Conservation (phyloP, 2,888 invertebrate species). For the Thecocarcelia acutangulata region DNA sequence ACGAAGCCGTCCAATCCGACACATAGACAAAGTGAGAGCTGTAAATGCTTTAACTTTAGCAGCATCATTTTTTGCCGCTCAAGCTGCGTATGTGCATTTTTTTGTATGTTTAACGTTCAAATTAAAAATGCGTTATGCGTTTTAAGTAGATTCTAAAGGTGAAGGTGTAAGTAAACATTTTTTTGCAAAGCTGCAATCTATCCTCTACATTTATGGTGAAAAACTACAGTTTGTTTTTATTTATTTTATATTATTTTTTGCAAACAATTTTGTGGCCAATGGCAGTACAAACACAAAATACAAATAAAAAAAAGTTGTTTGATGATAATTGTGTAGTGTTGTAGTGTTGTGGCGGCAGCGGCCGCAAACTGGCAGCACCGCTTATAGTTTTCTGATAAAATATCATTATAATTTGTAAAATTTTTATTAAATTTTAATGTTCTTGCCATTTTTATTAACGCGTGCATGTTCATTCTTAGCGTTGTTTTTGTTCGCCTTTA, state of each 20-base stretch:
- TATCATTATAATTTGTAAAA: constrained; percentile 68
- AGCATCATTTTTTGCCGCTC: constrained; percentile 43
- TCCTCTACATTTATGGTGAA: constrained; percentile 53
- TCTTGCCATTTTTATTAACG: constrained; percentile 59
- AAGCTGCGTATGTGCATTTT: constrained; percentile 19
- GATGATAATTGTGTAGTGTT: constrained; percentile 43
- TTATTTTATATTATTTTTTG: constrained; percentile 20
- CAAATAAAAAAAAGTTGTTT: constrained; percentile 37
- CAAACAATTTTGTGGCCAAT: constrained; percentile 30
- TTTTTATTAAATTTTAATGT: constrained; percentile 69
- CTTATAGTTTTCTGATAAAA: constrained; percentile 62
- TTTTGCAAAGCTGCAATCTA: constrained; percentile 51
- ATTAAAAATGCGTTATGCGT: constrained; percentile 69
- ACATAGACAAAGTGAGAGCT: constrained; percentile 23
- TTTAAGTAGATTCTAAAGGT: constrained; percentile 69
- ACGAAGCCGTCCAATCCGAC: constrained; percentile 11
- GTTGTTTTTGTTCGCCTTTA: constrained; percentile 42
- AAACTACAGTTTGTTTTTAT: constrained; percentile 34
- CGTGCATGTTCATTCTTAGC: constrained; percentile 40
- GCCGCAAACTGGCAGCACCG: background rate
- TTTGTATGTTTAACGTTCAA: constrained; percentile 56
- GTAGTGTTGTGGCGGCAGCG: background rate
- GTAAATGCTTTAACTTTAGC: constrained; percentile 44
- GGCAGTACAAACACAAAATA: too few relatives aligned
- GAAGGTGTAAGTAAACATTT: constrained; percentile 68